Base-by-base conservation (phyloP, 2,888 invertebrate genomes). In the Molanna angustata region DNA sequence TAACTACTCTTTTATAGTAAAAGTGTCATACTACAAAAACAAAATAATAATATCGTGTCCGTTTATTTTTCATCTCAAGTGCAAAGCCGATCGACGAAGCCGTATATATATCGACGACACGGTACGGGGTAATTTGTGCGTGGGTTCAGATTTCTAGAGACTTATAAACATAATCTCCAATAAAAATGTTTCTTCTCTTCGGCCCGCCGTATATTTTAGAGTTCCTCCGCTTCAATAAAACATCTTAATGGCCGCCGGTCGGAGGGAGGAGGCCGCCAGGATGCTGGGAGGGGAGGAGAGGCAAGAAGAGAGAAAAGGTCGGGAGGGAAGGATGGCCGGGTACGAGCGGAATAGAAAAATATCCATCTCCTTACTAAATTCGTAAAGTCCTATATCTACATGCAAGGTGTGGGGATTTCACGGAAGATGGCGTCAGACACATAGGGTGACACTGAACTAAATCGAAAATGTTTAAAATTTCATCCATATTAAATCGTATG, bases 371-470 rank as follows among this genome's bases (percentile, higher is more conserved):
- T 21, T 35, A 49, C 35, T 54, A 49, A 54, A 54, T 54, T 54
- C 54, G 49, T 54, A 49, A 54, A 54, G 46, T 47, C 33, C 51
- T 45, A 54, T 50, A 54, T 47, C 40, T 54, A 47, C 39, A 47
- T 39, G 39, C 16, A 47, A 22, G 22, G 37, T 22, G 33, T 32
- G 14, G 46, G 46, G 4, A 17, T 14, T 3, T 14, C 4, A 16
- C 16, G 9, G 4, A 17, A 39, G 17, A 39, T 39, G 39, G 39
- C 39, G 39, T 14, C 16, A 11, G 27, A 13, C 14, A 6, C 4
- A 11, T 3, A 33, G 33, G 33, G 33, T 33, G 11, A 33, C 33
- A 33, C 4, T 11, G 33, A 11, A n/a, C n/a, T n/a, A n/a, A n/a
- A n/a, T n/a, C n/a, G n/a, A n/a, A n/a, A n/a, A n/a, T n/a, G n/a